A percentile compares a stretch with the other conserved stretches of the same genome.
Evolutionary conservation across 2,113 vertebrate genomes (phyloP).

Genomic region (Bos indicus): DNA sequence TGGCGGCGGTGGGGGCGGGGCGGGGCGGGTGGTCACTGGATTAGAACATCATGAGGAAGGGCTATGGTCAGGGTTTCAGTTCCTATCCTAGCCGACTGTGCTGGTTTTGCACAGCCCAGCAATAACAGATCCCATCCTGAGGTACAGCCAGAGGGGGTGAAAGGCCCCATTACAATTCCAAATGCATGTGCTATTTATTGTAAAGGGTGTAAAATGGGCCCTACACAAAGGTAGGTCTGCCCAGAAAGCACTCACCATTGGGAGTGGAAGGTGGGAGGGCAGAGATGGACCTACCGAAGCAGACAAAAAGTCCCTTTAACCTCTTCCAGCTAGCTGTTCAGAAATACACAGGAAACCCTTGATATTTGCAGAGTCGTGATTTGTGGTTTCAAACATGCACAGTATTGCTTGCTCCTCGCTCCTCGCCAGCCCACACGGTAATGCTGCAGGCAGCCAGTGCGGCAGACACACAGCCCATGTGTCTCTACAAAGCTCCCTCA

Average conservation of each 20-base stretch:
- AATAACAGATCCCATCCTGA: neutral
- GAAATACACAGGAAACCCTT: conserved; percentile 56
- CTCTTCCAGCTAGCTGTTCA: conserved; percentile 34
- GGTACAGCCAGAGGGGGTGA: neutral
- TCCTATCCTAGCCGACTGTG: neutral
- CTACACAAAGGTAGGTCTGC: neutral
- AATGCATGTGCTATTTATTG: neutral
- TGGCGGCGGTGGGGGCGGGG: neutral
- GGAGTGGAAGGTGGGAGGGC: neutral
- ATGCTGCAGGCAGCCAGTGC: neutral
- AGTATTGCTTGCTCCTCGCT: neutral
- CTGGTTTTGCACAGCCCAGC: neutral
- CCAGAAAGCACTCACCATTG: neutral
- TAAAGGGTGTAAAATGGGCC: neutral
- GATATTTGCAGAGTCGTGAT: conserved; percentile 51
- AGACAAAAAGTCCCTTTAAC: conserved; percentile 39
- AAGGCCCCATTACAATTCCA: neutral
- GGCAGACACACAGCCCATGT: neutral
- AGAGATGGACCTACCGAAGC: neutral
- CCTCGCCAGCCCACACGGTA: neutral
- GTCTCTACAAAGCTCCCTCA: neutral
- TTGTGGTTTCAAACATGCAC: conserved; percentile 53
- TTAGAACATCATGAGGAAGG: neutral
- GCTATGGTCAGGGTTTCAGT: neutral
- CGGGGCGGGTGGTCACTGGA: neutral